Evolutionary conservation across 2,797 vertebrate species (phyloP).

Genomic region (Galagoides demidoff): DNA sequence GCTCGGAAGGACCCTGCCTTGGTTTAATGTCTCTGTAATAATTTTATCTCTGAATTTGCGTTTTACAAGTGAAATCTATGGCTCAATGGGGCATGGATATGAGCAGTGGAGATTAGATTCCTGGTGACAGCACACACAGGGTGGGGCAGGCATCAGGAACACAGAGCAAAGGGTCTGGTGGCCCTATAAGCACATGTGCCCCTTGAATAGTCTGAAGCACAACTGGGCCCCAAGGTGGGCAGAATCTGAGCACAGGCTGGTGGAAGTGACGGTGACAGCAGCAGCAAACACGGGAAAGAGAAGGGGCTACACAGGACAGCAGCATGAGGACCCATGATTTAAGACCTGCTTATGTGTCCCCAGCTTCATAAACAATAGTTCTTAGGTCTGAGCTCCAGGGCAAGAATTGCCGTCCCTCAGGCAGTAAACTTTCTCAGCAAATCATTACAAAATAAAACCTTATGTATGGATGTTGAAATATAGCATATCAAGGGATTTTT

Average conservation of each 20-base stretch:
- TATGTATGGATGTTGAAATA: neutral
- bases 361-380: neutral
- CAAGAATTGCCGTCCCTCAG: neutral
- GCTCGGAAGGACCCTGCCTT: neutral
- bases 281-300: neutral
- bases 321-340: accelerated
- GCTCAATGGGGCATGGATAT: neutral
- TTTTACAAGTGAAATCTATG: neutral
- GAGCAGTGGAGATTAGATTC: neutral
- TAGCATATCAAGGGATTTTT: neutral
- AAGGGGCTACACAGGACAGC: neutral
- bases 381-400: neutral
- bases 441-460: neutral
- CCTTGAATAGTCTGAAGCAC: neutral
- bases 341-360: neutral
- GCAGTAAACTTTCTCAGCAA: neutral
- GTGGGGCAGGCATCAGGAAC: neutral
- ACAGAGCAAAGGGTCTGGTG: neutral
- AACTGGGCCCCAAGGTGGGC: neutral
- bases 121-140: neutral
- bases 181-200: accelerated
- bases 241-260: neutral
- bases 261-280: neutral
- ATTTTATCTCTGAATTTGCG: neutral
- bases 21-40: neutral